phyloP scores from a whole-genome alignment of 2,113 vertebrate species.

The Alligator mississippiensis region DNA sequence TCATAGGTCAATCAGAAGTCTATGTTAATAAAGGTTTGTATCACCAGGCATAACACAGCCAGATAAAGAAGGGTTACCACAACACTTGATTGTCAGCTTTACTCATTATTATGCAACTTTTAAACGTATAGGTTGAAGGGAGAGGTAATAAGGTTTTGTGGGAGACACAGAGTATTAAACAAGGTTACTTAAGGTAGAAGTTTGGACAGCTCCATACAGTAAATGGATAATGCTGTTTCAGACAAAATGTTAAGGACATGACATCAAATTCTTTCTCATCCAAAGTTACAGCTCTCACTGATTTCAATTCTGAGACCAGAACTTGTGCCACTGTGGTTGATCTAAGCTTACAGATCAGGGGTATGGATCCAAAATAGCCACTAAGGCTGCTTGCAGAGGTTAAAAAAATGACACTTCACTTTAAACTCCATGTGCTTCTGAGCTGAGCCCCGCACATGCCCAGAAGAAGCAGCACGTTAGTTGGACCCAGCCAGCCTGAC shows the following conservation, averaged over 20 bases:
- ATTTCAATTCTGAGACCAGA: not conserved
- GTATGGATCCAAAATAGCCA: not conserved
- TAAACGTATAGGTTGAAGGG: not conserved
- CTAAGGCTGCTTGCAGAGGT: not conserved
- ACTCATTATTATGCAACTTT: not conserved
- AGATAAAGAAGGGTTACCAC: not conserved
- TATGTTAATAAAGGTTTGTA: too few relatives aligned
- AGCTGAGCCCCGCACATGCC: too few relatives aligned
- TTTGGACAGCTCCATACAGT: not conserved
- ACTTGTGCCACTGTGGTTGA: not conserved
- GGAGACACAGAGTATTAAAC: not conserved
- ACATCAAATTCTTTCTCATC: not conserved
- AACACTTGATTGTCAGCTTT: not conserved
- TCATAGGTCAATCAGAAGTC: too few relatives aligned
- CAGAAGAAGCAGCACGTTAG: too few relatives aligned
- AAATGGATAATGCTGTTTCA: not conserved
- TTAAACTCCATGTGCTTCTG: too few relatives aligned
- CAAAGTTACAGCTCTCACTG: not conserved
- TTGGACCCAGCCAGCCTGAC: too few relatives aligned
- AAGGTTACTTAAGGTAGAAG: not conserved
- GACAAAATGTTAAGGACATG: not conserved
- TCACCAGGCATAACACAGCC: not conserved
- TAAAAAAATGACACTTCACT: too few relatives aligned
- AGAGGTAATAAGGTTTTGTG: not conserved
- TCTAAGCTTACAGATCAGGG: not conserved